phyloP scores from a whole-genome alignment of 2,888 invertebrate species.

The Tetragonisca angustula region DNA sequence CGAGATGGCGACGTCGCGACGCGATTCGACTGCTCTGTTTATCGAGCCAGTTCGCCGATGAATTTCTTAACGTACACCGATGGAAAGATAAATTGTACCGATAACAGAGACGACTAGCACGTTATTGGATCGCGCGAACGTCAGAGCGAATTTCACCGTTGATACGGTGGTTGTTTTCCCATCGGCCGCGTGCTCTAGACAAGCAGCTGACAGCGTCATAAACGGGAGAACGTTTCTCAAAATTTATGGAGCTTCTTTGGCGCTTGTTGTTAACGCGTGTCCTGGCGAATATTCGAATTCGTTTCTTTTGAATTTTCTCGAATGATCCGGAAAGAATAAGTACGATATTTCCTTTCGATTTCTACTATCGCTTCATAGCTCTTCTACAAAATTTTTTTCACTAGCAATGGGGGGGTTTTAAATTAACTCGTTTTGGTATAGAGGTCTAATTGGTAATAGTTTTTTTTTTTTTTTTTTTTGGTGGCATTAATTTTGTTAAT shows the following conservation, averaged over 20 bases:
- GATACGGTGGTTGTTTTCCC: neutral
- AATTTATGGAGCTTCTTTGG: neutral
- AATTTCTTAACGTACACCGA: slow-evolving; percentile 56
- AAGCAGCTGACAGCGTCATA: neutral
- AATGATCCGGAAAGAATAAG: neutral
- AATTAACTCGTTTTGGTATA: no score
- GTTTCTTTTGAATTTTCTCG: neutral
- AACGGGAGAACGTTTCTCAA: slow-evolving; percentile 6
- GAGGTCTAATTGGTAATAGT: no score
- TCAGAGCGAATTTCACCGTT: slow-evolving; percentile 12
- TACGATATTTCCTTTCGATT: neutral
- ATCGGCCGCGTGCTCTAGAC: neutral
- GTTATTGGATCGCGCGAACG: slow-evolving; percentile 6
- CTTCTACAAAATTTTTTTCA: neutral
- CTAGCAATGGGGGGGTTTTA: no score
- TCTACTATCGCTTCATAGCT: neutral
- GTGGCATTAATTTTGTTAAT: neutral
- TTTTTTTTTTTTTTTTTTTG: neutral
- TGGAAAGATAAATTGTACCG: slow-evolving; percentile 51
- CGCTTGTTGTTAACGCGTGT: neutral
- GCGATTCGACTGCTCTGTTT: slow-evolving; percentile 24
- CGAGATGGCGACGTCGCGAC: neutral
- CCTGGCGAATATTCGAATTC: no score
- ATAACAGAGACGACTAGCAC: slow-evolving; percentile 11
- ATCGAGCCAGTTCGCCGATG: slow-evolving; percentile 44